Conservation (phyloP, 2,797 vertebrate genomes). For the Sebastes hopkinsi region DNA sequence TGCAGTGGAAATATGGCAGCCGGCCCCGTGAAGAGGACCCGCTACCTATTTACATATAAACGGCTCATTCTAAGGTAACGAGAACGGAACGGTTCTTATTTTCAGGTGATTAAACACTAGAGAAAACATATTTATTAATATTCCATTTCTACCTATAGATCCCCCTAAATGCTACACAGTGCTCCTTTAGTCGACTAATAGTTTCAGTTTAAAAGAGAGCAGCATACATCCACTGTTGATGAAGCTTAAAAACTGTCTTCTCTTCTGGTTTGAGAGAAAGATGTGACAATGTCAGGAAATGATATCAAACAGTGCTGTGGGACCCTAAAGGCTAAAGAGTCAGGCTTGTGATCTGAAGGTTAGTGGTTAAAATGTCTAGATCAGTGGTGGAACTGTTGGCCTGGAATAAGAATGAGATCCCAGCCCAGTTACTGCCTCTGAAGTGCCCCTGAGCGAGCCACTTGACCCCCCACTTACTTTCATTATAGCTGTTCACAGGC, state of each 20-base stretch:
- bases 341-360: background rate
- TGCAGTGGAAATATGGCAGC: too few relatives aligned
- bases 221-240: background rate
- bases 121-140: too few relatives aligned
- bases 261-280: background rate
- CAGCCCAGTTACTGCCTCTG: background rate
- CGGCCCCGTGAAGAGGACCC: fast-evolving
- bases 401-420: slow-evolving; percentile 1
- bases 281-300: background rate
- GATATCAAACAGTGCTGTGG: background rate
- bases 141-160: too few relatives aligned
- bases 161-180: too few relatives aligned
- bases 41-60: too few relatives aligned
- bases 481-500: slow-evolving; percentile 16
- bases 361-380: background rate
- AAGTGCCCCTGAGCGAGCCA: slow-evolving; percentile 13
- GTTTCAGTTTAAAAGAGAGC: background rate
- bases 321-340: background rate
- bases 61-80: too few relatives aligned
- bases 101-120: too few relatives aligned
- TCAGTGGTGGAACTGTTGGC: background rate
- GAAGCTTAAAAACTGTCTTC: background rate
- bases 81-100: too few relatives aligned
- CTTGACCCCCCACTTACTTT: slow-evolving; percentile 20
- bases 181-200: too few relatives aligned